phyloP scores from a whole-genome alignment of 92 coral and sea anemone genomes.

The Zoanthus sansibaricus region DNA sequence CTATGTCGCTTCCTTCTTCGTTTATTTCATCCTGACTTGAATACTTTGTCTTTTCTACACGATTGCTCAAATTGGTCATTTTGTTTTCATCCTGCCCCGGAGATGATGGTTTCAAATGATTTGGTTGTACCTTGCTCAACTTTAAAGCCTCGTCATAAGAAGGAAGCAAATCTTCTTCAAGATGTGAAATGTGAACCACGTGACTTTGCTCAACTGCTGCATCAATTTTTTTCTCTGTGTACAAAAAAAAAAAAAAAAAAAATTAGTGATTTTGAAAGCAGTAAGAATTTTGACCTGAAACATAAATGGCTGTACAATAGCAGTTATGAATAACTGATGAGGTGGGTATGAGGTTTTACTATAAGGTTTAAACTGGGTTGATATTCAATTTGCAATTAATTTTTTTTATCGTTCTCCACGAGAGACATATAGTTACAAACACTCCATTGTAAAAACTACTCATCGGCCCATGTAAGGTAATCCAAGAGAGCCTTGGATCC shows the following conservation, averaged over 20 bases:
- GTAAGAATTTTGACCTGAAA: not conserved
- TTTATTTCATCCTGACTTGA: not conserved
- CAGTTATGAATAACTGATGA: too few relatives aligned
- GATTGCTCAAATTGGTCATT: not conserved
- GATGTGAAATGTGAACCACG: not conserved
- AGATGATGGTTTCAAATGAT: not conserved
- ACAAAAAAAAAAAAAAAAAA: not conserved
- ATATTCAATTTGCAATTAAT: too few relatives aligned
- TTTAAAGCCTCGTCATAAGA: conserved; percentile 35
- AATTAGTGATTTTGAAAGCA: not conserved
- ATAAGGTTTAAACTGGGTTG: too few relatives aligned
- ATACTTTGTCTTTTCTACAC: not conserved
- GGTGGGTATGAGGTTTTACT: too few relatives aligned
- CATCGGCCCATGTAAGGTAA: too few relatives aligned
- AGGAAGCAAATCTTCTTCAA: not conserved
- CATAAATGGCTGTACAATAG: too few relatives aligned
- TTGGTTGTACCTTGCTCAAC: not conserved
- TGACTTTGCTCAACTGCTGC: not conserved
- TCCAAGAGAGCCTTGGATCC: too few relatives aligned
- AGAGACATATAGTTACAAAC: too few relatives aligned
- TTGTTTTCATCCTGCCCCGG: conserved; percentile 10
- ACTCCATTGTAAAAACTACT: too few relatives aligned
- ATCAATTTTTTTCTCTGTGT: not conserved
- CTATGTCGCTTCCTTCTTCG: conserved; percentile 3
- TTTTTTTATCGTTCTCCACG: too few relatives aligned